Base-by-base conservation (phyloP, 2,113 vertebrate genomes). In the Ptychochromis oligacanthus region DNA sequence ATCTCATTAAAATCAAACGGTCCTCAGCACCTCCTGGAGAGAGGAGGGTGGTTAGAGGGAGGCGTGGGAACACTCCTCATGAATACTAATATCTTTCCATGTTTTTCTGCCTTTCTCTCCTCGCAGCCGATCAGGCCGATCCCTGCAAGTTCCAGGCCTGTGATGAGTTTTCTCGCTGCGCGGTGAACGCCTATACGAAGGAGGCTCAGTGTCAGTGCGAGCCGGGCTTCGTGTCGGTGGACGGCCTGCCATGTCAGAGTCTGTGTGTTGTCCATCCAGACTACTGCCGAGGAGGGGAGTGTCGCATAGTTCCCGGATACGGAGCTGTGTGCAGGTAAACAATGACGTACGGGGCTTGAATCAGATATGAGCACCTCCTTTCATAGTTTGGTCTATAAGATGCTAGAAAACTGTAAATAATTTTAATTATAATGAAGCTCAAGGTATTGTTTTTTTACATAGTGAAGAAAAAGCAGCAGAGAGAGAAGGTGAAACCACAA, bases 131-230 rank as follows among this genome's bases (percentile, higher is more conserved):
- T 75, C 95, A 91, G 90, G 97, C 96, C 3, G 95, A 98, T 52
- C 95, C 96, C 22, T 99, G 97, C 93, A 97, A 97, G 90, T 97
- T 97, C 93, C 91, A 97, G 96, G 96, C 97, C 6, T 99, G 98
- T 6, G 95, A 95, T 0, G 88, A 95, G 55, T 96, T 96, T 31
- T 96, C 97, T 0, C 93, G 93, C 75, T 98, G 98, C 46, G 2
- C 93, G 18, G 91, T 83, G 76, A 96, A 96, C 5, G 78, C 93
- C 72, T 38, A 91, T 93, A 96, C 94, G 0, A 88, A 88, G 15
- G 97, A 98, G 89, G 96, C 96, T 0, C 92, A 93, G 77, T 99
- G 98, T 87, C 75, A 87, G 9, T 98, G 98, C 52, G 90, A 93
- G 38, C 94, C 96, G 0, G 97, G 96, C 12, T 97, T 94, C 0